These are phyloP conservation scores for Oscheius sp. DNA, from an alignment of 1,140 invertebrate genomes.

Conservation along the genomic window DNA sequence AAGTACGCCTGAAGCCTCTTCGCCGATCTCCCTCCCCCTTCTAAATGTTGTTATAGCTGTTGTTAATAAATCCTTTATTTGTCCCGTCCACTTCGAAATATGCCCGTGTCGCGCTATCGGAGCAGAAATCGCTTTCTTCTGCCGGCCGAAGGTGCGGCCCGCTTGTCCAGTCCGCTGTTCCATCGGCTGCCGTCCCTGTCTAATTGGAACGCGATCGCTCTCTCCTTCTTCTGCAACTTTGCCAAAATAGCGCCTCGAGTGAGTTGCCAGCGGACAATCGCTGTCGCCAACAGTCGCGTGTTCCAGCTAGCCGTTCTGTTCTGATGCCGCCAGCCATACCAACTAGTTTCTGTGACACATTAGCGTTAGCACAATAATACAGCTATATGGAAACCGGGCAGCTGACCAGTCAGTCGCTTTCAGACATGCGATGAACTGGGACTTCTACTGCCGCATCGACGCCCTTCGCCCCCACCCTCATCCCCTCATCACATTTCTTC, in stretches of 20 bases:
- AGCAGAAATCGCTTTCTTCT: slow-evolving; percentile 2
- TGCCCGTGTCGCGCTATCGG: background rate
- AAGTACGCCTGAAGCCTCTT: background rate
- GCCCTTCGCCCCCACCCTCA: no score
- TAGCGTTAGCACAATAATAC: background rate
- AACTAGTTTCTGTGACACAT: background rate
- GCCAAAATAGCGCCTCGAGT: background rate
- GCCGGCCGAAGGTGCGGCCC: background rate
- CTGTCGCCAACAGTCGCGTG: background rate
- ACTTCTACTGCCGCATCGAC: background rate
- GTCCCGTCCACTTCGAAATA: no score
- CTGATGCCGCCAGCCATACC: no score
- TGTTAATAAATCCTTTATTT: no score
- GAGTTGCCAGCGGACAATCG: background rate
- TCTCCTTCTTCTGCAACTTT: background rate
- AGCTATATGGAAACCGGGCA: background rate
- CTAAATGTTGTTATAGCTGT: no score
- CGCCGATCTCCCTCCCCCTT: no score
- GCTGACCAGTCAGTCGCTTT: background rate
- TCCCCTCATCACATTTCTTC: no score
- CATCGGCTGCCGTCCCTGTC: background rate
- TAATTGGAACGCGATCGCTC: slow-evolving; percentile 4
- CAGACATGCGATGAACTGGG: slow-evolving; percentile 7
- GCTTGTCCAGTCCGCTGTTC: slow-evolving; percentile 9
- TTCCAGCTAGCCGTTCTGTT: no score